Base-by-base conservation (phyloP, 2,113 vertebrate species). In the Uria aalge region DNA sequence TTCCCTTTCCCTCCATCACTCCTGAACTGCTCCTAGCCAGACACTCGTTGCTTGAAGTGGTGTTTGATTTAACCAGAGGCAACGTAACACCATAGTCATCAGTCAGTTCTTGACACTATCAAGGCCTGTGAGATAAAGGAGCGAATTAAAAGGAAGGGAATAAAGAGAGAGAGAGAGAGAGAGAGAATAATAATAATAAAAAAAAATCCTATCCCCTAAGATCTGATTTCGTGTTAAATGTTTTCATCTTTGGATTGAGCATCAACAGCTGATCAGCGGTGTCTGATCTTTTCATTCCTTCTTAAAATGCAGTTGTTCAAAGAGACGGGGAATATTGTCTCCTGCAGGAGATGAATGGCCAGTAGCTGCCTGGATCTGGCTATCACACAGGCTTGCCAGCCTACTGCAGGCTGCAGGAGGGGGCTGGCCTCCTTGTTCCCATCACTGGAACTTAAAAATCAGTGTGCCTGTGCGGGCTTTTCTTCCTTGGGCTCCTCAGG, bases 21-120 rank as follows among this genome's bases (percentile, higher is more conserved):
- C 82, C 87, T 72, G 77, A 89, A n/a, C 88, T 77, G 74, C 72
- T 97, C 63, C 85, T 41, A 36, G 64, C 85, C 90, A 88, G 88
- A 29, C 66, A 62, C 32, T 89, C 38, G 0, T 90, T 85, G 92
- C 90, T 96, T 78, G 67, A 62, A 91, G 89, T 56, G 0, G 12
- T 90, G 74, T 96, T 96, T 88, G 82, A 92, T 93, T 95, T 90
- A 88, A 93, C 80, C 88, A 79, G 84, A 85, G 93, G 86, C 94
- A 94, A 82, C 92, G 82, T 45, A 59, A 48, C 63, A 8, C 69
- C 2, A 0, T 48, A 88, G 83, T 68, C 71, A 79, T 93, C 95
- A 85, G 41, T 94, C 95, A 85, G 66, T 24, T 82, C 93, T 85
- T 87, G 88, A 85, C 88, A 88, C 76, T 69, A 71, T 94, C 86